A percentile compares a stretch with the other conserved stretches of the same genome.
Evolutionary conservation across 2,113 vertebrate species (phyloP).

Genomic region (Nerophis lumbriciformis): DNA sequence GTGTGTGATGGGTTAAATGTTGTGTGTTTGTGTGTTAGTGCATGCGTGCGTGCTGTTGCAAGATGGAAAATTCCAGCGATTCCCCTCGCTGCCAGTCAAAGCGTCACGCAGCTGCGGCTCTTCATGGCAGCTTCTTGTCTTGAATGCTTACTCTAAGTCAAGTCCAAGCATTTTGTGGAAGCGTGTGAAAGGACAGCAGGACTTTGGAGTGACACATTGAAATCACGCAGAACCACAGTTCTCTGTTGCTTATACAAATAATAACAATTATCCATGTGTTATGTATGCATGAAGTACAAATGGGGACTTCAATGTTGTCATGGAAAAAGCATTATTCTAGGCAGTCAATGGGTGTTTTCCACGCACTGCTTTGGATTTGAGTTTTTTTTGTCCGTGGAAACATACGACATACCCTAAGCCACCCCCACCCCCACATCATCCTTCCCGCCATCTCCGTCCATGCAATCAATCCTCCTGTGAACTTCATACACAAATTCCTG

Average conservation of each 20-base stretch:
- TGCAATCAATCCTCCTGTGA: slow-evolving; percentile 72
- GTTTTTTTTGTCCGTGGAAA: slow-evolving; percentile 18
- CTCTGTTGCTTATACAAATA: no score
- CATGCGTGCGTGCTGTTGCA: slow-evolving; percentile 2
- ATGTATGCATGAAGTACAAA: no score
- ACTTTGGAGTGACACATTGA: no score
- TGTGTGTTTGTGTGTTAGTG: not conserved
- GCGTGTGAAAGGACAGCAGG: no score
- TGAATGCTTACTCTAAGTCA: no score
- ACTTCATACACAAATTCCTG: slow-evolving; percentile 72
- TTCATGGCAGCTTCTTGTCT: not conserved
- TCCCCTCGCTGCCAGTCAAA: slow-evolving; percentile 4
- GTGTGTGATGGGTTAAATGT: not conserved
- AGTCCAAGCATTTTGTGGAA: not conserved
- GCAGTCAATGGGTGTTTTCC: not conserved
- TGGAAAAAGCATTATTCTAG: not conserved
- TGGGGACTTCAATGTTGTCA: no score
- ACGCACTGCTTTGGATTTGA: not conserved
- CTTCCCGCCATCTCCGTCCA: slow-evolving; percentile 24
- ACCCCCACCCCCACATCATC: slow-evolving; percentile 11
- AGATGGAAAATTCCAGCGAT: slow-evolving; percentile 35
- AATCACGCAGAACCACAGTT: no score
- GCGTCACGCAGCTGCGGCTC: not conserved
- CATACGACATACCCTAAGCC: slow-evolving; percentile 24
- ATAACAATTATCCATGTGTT: no score